phyloP scores from a whole-genome alignment of 2,888 invertebrate genomes.

The Lycocerus yunnanus region DNA sequence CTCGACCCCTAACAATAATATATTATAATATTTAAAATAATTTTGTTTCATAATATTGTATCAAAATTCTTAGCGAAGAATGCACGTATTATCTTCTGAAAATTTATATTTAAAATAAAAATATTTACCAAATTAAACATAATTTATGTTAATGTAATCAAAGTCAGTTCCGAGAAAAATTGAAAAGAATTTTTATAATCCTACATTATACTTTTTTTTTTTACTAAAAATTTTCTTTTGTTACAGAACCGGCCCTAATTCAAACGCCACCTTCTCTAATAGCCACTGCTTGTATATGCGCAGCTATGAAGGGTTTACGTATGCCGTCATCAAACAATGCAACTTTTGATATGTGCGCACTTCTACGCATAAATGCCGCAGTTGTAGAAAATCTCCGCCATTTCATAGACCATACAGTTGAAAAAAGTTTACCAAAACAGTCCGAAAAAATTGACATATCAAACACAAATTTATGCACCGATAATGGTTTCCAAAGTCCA shows the following conservation, averaged over 20 bases:
- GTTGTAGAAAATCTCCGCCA: conserved; percentile 62
- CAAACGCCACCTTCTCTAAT: conserved; percentile 72
- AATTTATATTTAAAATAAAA: neutral
- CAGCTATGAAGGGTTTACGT: conserved; percentile 67
- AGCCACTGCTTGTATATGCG: conserved; percentile 71
- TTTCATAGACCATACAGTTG: conserved; percentile 64
- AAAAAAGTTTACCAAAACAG: conserved; percentile 51
- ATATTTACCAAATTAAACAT: neutral
- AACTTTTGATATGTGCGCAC: conserved; percentile 50
- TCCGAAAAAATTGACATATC: conserved; percentile 37
- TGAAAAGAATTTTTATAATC: neutral
- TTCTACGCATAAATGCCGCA: conserved; percentile 59
- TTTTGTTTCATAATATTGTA: too few relatives aligned
- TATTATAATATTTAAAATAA: too few relatives aligned
- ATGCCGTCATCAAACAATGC: conserved; percentile 55
- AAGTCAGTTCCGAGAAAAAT: neutral
- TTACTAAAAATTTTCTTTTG: conserved; percentile 33
- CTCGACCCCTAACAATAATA: too few relatives aligned
- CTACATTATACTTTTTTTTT: neutral
- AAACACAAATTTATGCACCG: conserved; percentile 28
- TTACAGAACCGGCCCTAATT: conserved; percentile 74
- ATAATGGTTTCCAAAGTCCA: conserved; percentile 44
- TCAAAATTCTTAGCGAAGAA: neutral
- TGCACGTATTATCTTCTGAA: neutral
- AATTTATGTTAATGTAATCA: neutral